These are phyloP conservation scores for Nymphicus hollandicus DNA, from an alignment of 2,113 vertebrate genomes.

Conservation along the genomic window DNA sequence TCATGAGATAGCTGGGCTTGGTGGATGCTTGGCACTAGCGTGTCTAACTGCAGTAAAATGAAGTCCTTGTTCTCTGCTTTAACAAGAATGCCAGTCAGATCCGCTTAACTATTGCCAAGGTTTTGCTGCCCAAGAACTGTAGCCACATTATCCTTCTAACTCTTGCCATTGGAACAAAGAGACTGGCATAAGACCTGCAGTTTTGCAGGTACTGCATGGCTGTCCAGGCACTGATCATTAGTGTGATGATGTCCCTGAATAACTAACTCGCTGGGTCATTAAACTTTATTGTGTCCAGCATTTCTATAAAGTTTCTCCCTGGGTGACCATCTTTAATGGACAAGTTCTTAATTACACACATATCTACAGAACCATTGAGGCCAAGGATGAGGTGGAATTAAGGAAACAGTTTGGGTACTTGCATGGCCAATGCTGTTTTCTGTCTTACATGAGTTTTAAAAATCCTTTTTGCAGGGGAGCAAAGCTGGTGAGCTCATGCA, in stretches of 20 bases:
- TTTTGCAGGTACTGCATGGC: not conserved
- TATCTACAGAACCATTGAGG: not conserved
- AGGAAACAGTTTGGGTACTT: not conserved
- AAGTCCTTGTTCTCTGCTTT: not conserved
- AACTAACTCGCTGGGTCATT: not conserved
- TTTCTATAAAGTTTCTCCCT: not conserved
- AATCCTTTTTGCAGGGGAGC: not conserved
- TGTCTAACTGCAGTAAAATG: not conserved
- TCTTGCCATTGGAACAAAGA: not conserved
- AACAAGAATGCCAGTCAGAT: not conserved
- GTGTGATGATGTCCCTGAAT: accelerated
- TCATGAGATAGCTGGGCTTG: not conserved
- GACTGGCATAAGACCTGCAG: not conserved
- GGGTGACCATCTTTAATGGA: not conserved
- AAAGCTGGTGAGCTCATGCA: not conserved
- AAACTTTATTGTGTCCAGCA: not conserved
- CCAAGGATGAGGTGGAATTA: not conserved
- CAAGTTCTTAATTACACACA: not conserved
- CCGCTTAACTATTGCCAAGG: not conserved
- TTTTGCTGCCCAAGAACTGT: not conserved
- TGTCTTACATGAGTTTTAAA: not conserved
- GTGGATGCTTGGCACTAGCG: not conserved
- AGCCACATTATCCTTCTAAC: not conserved
- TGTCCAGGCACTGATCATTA: not conserved
- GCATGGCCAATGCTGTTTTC: not conserved